Evolutionary conservation across 1,140 invertebrate species (phyloP).

Genomic region (Atta colombica): DNA sequence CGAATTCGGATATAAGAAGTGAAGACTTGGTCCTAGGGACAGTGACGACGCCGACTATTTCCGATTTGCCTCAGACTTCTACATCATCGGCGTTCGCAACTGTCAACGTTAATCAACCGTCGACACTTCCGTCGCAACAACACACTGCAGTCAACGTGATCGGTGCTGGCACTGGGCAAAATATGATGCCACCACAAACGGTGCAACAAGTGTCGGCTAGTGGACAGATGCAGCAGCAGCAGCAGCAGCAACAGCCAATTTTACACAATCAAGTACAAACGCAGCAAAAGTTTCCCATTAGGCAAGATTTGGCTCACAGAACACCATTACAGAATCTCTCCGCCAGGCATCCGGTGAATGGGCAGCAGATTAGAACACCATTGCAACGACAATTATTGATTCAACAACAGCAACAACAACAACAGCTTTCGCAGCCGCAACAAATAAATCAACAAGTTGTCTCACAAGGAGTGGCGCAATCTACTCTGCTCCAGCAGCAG

Average conservation of each 20-base stretch:
- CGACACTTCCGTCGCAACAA: slow-evolving; percentile 81
- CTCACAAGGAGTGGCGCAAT: slow-evolving; percentile 71
- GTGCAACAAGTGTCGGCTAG: slow-evolving; percentile 66
- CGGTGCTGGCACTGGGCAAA: slow-evolving; percentile 49
- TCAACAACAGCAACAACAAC: slow-evolving; percentile 72
- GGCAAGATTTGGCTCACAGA: slow-evolving; percentile 82
- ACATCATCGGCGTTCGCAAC: slow-evolving; percentile 81
- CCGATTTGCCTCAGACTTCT: slow-evolving; percentile 76
- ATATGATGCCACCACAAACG: slow-evolving; percentile 64
- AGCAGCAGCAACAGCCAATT: slow-evolving; percentile 62
- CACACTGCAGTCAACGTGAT: slow-evolving; percentile 69
- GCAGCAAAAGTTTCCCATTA: slow-evolving; percentile 83
- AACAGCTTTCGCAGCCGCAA: slow-evolving; percentile 63
- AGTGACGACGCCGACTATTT: slow-evolving; percentile 56
- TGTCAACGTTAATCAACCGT: slow-evolving; percentile 81
- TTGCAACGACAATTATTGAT: slow-evolving; percentile 80
- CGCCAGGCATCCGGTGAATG: slow-evolving; percentile 82
- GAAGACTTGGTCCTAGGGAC: slow-evolving; percentile 82
- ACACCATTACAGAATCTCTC: slow-evolving; percentile 80
- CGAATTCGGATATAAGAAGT: slow-evolving; percentile 83
- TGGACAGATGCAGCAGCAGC: slow-evolving; percentile 68
- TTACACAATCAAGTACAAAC: slow-evolving; percentile 85
- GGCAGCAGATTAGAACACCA: slow-evolving; percentile 82
- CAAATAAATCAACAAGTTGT: slow-evolving; percentile 69
- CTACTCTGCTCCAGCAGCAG: slow-evolving; percentile 80